Conservation (phyloP, 2,113 vertebrate species). For the Tenebrosternarchus preto region DNA sequence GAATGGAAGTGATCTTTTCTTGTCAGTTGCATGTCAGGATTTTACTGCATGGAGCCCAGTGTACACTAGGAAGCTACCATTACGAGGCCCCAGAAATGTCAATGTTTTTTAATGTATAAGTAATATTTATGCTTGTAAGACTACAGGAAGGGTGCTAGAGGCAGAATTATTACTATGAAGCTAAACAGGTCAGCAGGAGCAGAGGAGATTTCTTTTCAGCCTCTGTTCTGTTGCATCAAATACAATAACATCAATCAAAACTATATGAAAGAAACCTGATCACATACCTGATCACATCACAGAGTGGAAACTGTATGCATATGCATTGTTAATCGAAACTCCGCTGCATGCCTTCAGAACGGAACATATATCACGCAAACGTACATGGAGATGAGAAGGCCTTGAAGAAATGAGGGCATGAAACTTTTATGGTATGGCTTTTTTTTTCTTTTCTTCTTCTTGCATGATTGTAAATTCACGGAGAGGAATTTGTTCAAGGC, state of each 20-base stretch:
- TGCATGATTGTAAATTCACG: constrained; percentile 48
- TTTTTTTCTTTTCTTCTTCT: constrained; percentile 52
- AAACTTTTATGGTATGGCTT: constrained; percentile 62
- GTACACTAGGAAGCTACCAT: no score
- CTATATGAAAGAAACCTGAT: constrained; percentile 61
- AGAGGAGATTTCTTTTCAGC: constrained; percentile 40
- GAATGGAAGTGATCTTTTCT: neutral
- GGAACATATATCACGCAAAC: constrained; percentile 58
- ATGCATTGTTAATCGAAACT: no score
- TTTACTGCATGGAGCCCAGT: neutral
- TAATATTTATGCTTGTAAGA: no score
- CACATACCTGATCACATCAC: constrained; percentile 30
- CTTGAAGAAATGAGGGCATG: constrained; percentile 55
- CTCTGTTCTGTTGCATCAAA: constrained; percentile 53
- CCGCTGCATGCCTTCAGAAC: no score
- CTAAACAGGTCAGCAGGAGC: no score
- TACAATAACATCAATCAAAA: constrained; percentile 64
- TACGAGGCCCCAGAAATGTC: no score
- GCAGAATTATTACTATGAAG: neutral
- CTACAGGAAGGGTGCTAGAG: no score
- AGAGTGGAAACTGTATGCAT: neutral
- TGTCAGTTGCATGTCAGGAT: neutral
- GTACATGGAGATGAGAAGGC: constrained; percentile 56
- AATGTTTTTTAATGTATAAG: no score
- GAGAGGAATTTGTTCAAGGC: constrained; percentile 9